Evolutionary conservation across 2,797 vertebrate species (phyloP), one percentile per base, ranked within the genome.

Genomic region (Lutjanus argentimaculatus): DNA sequence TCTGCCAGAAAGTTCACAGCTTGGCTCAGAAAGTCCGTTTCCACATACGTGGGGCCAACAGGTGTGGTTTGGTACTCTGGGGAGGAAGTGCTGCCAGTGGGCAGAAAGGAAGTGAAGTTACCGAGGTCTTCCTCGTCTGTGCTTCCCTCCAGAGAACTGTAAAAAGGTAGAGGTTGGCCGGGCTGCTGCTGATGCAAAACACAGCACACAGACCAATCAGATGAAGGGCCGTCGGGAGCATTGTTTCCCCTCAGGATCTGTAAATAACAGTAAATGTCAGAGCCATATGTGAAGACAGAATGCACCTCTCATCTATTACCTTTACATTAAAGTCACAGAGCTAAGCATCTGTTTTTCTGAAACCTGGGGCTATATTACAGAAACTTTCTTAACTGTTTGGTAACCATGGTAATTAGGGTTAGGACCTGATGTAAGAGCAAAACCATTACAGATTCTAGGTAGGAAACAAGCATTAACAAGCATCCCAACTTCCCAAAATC

Each of bases 1-100:
- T 97, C 94, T 52, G 95, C 92, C 83, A 99, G 92, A 86, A 99
- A 97, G 51, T 92, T 93, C 85, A 95, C 89, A 7, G 97, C 89
- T 61, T 91, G 88, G 0, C 91, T 90, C 72, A 97, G 84, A 49
- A 90, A 43, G 76, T 95, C 10, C 0, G 53, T 68, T 63, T 93
- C 89, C 7, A 92, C 78, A 0, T 79, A 84, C 1, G 90, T 92
- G 0, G 87, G 79, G 8, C 87, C 89, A 1, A n/a, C 77, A 0
- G 95, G 90, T 55, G 91, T 81, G 0, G 96, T 95, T 42, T 88
- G 73, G 43, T 84, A 63, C 0, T 87, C 83, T 0, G 45, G 45
- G 45, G 61, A 58, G 21, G 69, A 61, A 22, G 65, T 48, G 0
- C 85, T 88, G 0, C 62, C 81, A 0, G 80, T 85, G 56, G 89